phyloP scores from a whole-genome alignment of 2,113 vertebrate genomes.

The Furnarius figulus region DNA sequence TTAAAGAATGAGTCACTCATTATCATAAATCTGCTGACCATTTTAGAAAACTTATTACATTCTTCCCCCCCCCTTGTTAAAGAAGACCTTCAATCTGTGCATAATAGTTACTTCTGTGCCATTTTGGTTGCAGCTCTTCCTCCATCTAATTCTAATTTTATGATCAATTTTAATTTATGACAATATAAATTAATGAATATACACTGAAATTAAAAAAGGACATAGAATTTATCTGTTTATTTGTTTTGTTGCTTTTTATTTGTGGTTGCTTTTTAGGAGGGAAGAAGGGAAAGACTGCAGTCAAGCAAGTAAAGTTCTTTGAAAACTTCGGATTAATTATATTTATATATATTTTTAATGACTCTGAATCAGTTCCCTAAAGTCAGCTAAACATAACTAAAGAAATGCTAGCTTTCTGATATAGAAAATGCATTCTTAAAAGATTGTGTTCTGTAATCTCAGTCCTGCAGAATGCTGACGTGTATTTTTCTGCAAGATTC shows the following conservation, averaged over 20 bases:
- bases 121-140: not conserved
- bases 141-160: not conserved
- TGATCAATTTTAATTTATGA: not conserved
- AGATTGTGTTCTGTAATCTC: not conserved
- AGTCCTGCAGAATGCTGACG: not conserved
- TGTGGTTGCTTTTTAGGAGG: not conserved
- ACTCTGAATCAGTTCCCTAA: not conserved
- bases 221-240: not conserved
- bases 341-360: not conserved
- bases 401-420: not conserved
- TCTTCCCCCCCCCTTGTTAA: not conserved
- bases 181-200: not conserved
- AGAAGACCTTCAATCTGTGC: not conserved
- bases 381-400: not conserved
- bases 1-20: not conserved
- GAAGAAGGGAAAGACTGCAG: not conserved
- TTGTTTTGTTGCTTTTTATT: not conserved
- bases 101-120: not conserved
- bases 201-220: not conserved
- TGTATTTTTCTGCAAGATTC: not conserved
- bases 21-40: not conserved
- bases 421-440: not conserved
- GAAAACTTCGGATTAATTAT: not conserved
- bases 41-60: not conserved
- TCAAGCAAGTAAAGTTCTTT: not conserved